Percentiles rank a stretch among this genome's conserved stretches.
These are phyloP conservation scores for Cryptoprocta ferox DNA, from an alignment of 2,797 vertebrate species.

Conservation along the genomic window DNA sequence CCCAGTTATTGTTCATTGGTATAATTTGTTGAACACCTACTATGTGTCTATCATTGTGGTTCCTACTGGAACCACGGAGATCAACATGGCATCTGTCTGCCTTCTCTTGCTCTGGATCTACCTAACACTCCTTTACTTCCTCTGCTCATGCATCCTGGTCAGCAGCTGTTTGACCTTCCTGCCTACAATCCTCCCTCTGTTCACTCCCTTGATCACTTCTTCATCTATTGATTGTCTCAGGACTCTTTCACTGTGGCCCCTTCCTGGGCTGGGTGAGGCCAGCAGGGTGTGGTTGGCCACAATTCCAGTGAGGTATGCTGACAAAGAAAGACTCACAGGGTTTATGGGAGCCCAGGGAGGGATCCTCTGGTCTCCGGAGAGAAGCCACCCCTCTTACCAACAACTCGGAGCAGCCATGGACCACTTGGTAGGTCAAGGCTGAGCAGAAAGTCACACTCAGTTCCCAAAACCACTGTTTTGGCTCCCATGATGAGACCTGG, in stretches of 20 bases:
- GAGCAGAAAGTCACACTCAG: not conserved
- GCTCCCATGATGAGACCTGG: not conserved
- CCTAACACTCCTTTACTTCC: not conserved
- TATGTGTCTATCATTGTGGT: no score
- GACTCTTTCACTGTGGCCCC: not conserved
- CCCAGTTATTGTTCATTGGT: no score
- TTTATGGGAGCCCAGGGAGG: not conserved
- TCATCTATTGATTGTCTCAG: not conserved
- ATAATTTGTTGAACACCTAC: not conserved
- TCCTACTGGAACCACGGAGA: not conserved
- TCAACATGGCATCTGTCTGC: accelerated
- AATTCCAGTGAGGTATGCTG: not conserved
- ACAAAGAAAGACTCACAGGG: not conserved
- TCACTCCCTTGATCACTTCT: not conserved
- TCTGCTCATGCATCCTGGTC: accelerated
- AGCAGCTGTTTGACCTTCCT: not conserved
- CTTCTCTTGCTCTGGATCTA: not conserved
- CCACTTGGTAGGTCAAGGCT: not conserved
- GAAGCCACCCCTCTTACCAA: not conserved
- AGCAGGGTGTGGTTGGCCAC: not conserved
- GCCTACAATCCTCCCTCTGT: not conserved
- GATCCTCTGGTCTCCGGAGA: accelerated
- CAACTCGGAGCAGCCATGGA: accelerated
- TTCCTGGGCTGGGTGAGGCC: not conserved
- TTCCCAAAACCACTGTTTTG: not conserved